These are phyloP conservation scores for Poeciliopsis occidentalis DNA, from an alignment of 2,113 vertebrate genomes.

Conservation along the genomic window DNA sequence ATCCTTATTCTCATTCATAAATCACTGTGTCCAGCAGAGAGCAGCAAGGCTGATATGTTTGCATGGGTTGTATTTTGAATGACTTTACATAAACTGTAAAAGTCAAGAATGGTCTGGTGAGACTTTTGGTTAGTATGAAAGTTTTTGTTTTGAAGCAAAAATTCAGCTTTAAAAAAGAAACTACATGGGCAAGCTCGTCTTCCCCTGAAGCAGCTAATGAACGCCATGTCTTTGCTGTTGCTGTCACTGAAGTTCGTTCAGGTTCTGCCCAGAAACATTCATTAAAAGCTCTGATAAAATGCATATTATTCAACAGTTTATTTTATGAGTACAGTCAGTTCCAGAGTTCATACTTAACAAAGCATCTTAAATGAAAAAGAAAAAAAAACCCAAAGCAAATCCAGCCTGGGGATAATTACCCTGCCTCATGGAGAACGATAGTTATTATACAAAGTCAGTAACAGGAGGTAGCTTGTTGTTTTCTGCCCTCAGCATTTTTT, in stretches of 20 bases:
- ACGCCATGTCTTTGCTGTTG: too few relatives aligned
- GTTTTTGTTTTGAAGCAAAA: not conserved
- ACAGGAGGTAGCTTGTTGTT: constrained; percentile 17
- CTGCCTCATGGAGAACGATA: too few relatives aligned
- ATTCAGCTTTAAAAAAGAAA: not conserved
- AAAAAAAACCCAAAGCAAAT: constrained; percentile 7
- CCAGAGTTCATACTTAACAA: constrained; percentile 70
- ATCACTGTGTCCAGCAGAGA: too few relatives aligned
- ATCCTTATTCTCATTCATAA: too few relatives aligned
- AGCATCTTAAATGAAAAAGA: constrained; percentile 14
- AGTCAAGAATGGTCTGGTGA: not conserved
- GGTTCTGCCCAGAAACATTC: too few relatives aligned
- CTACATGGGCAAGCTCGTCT: not conserved
- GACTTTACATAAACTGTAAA: not conserved
- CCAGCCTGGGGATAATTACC: too few relatives aligned
- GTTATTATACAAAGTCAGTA: constrained; percentile 34
- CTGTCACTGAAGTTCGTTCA: too few relatives aligned
- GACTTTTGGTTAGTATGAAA: not conserved
- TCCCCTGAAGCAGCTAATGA: not conserved
- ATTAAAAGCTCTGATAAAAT: not conserved
- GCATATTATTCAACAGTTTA: not conserved
- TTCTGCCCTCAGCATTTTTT: not conserved
- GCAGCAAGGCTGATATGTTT: too few relatives aligned
- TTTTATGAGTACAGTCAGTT: constrained; percentile 30
- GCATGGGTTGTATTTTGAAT: not conserved